A percentile compares a stretch with the other conserved stretches of the same genome.
These are phyloP conservation scores for Characodon lateralis DNA, from an alignment of 2,797 vertebrate species.

Conservation along the genomic window DNA sequence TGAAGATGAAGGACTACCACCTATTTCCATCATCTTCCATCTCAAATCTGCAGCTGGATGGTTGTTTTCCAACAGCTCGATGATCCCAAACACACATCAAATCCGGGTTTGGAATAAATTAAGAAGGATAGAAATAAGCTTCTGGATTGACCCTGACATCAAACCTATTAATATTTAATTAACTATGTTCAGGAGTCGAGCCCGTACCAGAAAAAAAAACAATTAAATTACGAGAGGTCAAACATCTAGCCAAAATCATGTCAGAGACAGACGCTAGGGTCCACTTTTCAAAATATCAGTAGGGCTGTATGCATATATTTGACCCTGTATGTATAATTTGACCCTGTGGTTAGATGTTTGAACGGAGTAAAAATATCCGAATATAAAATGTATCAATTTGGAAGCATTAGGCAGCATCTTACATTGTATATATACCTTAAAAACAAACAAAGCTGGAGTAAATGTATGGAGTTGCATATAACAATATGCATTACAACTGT, in stretches of 20 bases:
- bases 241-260: neutral
- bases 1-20: no score
- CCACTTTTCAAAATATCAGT: neutral
- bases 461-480: neutral
- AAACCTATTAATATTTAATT: neutral
- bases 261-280: neutral
- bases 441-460: neutral
- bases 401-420: neutral
- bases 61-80: neutral
- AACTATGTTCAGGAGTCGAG: neutral
- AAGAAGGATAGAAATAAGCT: neutral
- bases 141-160: neutral
- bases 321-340: neutral
- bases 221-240: neutral
- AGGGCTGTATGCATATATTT: neutral
- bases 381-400: neutral
- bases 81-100: neutral
- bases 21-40: neutral
- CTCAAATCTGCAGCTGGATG: neutral
- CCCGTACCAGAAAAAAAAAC: neutral
- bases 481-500: neutral
- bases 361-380: no score
- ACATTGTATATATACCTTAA: neutral
- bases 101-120: neutral
- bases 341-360: neutral